Evolutionary conservation across 2,888 invertebrate species (phyloP).

Genomic region (Drosophila paucipuncta): DNA sequence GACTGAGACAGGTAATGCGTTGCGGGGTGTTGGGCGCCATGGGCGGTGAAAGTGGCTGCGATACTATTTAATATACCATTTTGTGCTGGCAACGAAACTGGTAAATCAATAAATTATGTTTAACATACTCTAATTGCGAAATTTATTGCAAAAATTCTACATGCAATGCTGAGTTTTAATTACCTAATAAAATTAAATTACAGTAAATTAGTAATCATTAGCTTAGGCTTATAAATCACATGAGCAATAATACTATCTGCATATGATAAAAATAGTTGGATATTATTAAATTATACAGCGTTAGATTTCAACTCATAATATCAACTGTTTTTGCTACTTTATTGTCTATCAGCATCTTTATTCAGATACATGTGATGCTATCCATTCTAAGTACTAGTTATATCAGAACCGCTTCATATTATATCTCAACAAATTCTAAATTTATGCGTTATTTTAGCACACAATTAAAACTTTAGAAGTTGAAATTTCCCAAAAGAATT

Average conservation of each 20-base stretch:
- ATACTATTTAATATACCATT: constrained; percentile 1
- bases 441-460: neutral
- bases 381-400: neutral
- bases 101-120: constrained; percentile 3
- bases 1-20: neutral
- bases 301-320: neutral
- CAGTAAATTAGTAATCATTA: too few relatives aligned
- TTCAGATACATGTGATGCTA: neutral
- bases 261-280: neutral
- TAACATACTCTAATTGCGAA: neutral
- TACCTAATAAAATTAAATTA: neutral
- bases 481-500: neutral
- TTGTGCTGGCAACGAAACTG: neutral
- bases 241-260: neutral
- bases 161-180: too few relatives aligned
- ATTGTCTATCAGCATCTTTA: too few relatives aligned
- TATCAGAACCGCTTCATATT: neutral
- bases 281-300: neutral
- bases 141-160: neutral
- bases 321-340: neutral
- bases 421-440: neutral
- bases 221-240: too few relatives aligned
- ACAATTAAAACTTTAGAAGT: neutral
- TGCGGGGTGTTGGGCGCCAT: neutral
- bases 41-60: neutral